Base-by-base conservation (phyloP, 2,113 vertebrate genomes). In the Benitochromis conjunctus region DNA sequence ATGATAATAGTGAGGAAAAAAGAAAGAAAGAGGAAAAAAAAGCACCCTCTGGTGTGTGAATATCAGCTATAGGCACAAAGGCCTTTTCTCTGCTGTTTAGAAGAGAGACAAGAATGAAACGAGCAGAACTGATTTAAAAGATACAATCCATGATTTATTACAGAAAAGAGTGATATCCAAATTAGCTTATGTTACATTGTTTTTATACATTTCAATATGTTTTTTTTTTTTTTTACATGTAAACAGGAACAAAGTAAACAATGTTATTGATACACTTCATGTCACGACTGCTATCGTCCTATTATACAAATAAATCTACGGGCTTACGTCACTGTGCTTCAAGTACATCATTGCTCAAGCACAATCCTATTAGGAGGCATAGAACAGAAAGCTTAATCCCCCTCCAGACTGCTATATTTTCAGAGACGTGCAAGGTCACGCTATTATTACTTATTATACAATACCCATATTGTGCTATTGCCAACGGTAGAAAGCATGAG, bases 151-250 rank as follows among this genome's bases (percentile, higher is more conserved):
- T 94, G 83, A 93, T 97, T 98, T 97, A 96, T 97, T 97, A 96
- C 92, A 96, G 94, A 96, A 97, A 97, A 97, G 88, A 92, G 92
- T 94, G 94, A 95, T 97, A 96, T 96, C 94, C 94, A 96, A 96
- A 96, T 95, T 74, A 91, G 89, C 94, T 89, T 95, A 93, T 96
- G 90, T 93, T 95, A 95, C 94, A 96, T 84, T 80, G 77, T 95
- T 94, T 96, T 95, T 94, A 94, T 86, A 96, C 92, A 94, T 86
- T 87, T 96, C 66, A 91, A 16, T 54, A 83, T 90, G 57, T 2
- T 34, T 2, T 10, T 53, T 53, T 3, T 1, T 60, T 34, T 64
- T 74, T 96, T 87, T 96, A 96, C 94, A 96, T 96, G 95, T 97
- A 97, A 97, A 97, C 94, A 91, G 93, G 89, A 92, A 95, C 96